Conservation (phyloP, 2,888 invertebrate species). For the Antitype chi region DNA sequence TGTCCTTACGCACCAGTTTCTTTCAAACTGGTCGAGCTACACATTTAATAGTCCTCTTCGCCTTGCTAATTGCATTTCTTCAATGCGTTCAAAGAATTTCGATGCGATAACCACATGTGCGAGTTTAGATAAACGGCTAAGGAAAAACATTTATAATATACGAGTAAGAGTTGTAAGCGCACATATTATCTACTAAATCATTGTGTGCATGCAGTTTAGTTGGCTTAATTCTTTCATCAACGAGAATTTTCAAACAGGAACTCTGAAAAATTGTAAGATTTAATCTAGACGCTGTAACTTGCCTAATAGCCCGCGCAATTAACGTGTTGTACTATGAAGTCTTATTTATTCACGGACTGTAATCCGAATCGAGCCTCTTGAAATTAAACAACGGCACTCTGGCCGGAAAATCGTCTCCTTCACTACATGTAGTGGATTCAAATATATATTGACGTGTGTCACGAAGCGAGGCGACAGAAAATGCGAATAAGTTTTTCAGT, state of each 20-base stretch:
- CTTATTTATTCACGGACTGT: constrained; percentile 37
- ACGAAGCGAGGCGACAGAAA: constrained; percentile 67
- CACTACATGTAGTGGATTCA: constrained; percentile 38
- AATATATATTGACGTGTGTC: constrained; percentile 67
- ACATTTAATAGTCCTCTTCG: constrained; percentile 82
- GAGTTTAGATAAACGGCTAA: constrained; percentile 42
- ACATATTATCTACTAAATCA: constrained; percentile 43
- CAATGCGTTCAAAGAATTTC: constrained; percentile 72
- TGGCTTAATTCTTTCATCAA: constrained; percentile 29
- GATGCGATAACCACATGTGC: constrained; percentile 65
- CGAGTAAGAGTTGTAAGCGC: constrained; percentile 23
- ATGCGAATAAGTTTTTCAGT: constrained; percentile 71
- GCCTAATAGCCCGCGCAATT: constrained; percentile 44
- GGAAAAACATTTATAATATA: constrained; percentile 43
- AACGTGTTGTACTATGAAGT: constrained; percentile 28
- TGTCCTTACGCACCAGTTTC: constrained; percentile 83
- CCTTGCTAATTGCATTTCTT: constrained; percentile 80
- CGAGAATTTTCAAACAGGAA: constrained; percentile 30
- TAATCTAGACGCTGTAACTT: constrained; percentile 37
- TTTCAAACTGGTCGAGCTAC: constrained; percentile 83
- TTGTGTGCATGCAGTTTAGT: constrained; percentile 31
- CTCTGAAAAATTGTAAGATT: constrained; percentile 25
- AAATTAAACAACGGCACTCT: constrained; percentile 40
- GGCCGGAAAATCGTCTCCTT: constrained; percentile 34
- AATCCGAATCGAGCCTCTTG: constrained; percentile 29